Percentiles rank a stretch among this genome's conserved stretches.
Conservation (phyloP, 2,113 vertebrate genomes). For the Meles meles region DNA sequence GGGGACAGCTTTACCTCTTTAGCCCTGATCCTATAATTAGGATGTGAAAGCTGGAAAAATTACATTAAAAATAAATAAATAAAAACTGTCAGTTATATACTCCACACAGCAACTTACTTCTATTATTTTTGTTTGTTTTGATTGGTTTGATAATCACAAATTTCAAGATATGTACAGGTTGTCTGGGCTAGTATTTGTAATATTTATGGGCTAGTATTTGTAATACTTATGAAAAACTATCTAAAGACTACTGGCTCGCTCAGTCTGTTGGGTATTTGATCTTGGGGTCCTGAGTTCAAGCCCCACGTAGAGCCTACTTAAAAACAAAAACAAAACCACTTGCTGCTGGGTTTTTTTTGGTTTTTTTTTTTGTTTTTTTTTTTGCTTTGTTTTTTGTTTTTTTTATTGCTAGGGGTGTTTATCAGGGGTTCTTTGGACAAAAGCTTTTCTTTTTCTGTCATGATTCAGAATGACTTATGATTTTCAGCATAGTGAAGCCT, state of each 20-base stretch:
- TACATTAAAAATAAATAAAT: not conserved
- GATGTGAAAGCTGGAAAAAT: not conserved
- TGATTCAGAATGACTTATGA: not conserved
- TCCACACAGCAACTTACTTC: not conserved
- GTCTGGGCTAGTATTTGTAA: not conserved
- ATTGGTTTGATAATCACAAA: not conserved
- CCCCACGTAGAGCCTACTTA: not conserved
- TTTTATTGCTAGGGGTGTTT: not conserved
- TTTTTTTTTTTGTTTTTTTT: not conserved
- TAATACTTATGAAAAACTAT: not conserved
- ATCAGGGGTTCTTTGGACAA: not conserved
- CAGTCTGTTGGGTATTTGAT: not conserved
- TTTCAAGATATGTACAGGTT: not conserved
- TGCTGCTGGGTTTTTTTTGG: not conserved
- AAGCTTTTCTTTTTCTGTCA: constrained; percentile 18
- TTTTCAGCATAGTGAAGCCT: not conserved
- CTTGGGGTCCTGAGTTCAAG: not conserved
- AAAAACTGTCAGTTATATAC: not conserved
- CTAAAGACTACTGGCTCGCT: not conserved
- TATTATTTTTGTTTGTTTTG: not conserved
- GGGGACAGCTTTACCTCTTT: not conserved
- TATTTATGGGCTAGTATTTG: not conserved
- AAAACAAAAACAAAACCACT: not conserved
- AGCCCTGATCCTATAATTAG: not conserved
- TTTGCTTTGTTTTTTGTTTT: not conserved